Evolutionary conservation across 2,113 vertebrate genomes (phyloP), one percentile per base, ranked within the genome.

Genomic region (Panthera leo): DNA sequence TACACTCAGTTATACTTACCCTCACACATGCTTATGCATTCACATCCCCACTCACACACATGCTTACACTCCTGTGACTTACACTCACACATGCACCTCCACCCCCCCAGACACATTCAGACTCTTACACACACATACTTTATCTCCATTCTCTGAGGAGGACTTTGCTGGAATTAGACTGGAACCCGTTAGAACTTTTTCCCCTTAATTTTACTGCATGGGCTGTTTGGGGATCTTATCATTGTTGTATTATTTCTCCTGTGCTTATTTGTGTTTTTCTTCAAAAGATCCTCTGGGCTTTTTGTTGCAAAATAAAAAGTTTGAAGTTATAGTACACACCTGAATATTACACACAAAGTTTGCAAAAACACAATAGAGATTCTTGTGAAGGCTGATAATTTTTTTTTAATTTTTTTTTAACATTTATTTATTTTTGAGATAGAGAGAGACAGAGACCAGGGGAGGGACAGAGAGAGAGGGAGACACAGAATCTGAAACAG

Each of bases 241-340:
- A 14, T 68, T 76, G n/a, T 27, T 51, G 3, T 13, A 21, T 91
- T 71, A 63, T 76, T 96, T 91, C 78, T 71, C 42, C 34, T 48
- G 31, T 71, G n/a, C 18, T 89, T 61, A 29, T 85, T 85, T 78
- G 61, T 82, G 25, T 58, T 68, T 93, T 79, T 70, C 63, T 76
- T 92, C 36, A 65, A 82, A 73, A 36, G 42, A 80, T 65, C 73
- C 68, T 80, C 45, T 31, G 39, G 86, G 48, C 5, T 85, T 71
- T 96, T 89, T 34, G 51, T 78, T 25, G 19, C 51, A 39, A 94
- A 96, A 94, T 84, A 70, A 84, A 88, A 65, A 65, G 84, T 61
- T 78, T 45, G 42, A 88, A 79, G 67, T 92, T 36, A 55, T 6
- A 39, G 51, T 5, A n/a, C 83, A 71, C 53, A 36, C 51, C 31